Percentiles rank a stretch among this genome's conserved stretches.
These are phyloP conservation scores for Lacanobia wlatinum DNA, from an alignment of 2,888 invertebrate species.

Conservation along the genomic window DNA sequence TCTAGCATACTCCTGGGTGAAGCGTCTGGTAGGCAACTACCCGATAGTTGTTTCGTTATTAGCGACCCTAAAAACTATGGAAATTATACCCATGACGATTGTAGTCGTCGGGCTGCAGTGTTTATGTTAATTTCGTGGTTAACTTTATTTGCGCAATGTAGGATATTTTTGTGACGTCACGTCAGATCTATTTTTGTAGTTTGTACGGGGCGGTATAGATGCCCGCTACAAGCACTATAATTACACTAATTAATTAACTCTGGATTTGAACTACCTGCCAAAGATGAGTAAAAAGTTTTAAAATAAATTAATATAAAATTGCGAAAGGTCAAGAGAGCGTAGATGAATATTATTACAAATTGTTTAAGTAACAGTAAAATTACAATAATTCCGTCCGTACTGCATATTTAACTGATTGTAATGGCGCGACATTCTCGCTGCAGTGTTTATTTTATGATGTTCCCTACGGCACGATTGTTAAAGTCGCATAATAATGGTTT, in stretches of 20 bases:
- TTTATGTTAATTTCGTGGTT: neutral
- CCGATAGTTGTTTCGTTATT: too few relatives aligned
- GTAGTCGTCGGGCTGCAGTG: too few relatives aligned
- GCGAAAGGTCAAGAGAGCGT: neutral
- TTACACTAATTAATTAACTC: too few relatives aligned
- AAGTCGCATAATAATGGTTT: constrained; percentile 39
- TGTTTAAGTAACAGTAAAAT: constrained; percentile 17
- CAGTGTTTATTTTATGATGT: constrained; percentile 37
- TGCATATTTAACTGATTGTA: constrained; percentile 13
- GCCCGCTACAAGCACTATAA: neutral
- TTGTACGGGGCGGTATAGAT: too few relatives aligned
- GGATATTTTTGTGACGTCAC: too few relatives aligned
- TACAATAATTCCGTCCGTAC: constrained; percentile 22
- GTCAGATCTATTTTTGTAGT: too few relatives aligned
- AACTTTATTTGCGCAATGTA: too few relatives aligned
- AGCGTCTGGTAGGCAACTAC: too few relatives aligned
- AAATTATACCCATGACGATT: too few relatives aligned
- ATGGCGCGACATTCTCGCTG: constrained; percentile 31
- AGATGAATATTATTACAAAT: constrained; percentile 1
- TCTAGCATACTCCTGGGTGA: neutral
- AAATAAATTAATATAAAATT: neutral
- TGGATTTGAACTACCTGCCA: neutral
- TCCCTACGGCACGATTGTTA: constrained; percentile 45
- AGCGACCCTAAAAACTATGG: too few relatives aligned
- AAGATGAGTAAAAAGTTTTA: neutral